phyloP scores from a whole-genome alignment of 2,113 vertebrate species.

The Otolemur garnettii region DNA sequence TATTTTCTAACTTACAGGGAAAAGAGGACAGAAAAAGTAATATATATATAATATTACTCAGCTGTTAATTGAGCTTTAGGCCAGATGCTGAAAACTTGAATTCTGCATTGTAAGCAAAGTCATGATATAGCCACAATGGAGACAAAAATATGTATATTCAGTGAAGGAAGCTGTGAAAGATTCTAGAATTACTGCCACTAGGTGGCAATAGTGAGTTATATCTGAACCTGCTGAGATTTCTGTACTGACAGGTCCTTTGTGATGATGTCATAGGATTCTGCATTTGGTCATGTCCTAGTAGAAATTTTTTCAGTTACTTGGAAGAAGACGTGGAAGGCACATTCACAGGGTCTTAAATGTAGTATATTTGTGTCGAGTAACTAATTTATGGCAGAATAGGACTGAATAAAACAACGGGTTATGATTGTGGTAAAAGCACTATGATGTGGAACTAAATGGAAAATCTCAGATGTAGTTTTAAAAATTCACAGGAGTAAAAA shows the following conservation, averaged over 20 bases:
- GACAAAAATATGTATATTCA: neutral
- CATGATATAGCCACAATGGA: neutral
- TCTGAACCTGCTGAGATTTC: neutral
- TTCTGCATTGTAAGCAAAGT: neutral
- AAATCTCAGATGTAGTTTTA: neutral
- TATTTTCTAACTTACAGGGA: neutral
- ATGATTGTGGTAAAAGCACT: neutral
- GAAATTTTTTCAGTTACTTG: neutral
- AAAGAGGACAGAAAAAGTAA: neutral
- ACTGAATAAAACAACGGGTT: neutral
- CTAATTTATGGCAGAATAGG: neutral
- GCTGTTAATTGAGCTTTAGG: neutral
- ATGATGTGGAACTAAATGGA: neutral
- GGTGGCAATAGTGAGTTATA: conserved; percentile 63
- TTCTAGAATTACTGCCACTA: conserved; percentile 38
- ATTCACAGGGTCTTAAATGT: neutral
- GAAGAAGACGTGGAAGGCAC: neutral
- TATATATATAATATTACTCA: neutral
- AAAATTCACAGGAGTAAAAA: neutral
- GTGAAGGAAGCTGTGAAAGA: neutral
- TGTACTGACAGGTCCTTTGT: neutral
- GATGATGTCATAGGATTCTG: neutral
- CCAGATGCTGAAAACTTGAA: neutral
- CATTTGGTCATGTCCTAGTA: neutral
- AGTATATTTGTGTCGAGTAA: neutral